A percentile compares a stretch with the other conserved stretches of the same genome.
Conservation (phyloP, 2,113 vertebrate species). For the Nerophis ophidion region DNA sequence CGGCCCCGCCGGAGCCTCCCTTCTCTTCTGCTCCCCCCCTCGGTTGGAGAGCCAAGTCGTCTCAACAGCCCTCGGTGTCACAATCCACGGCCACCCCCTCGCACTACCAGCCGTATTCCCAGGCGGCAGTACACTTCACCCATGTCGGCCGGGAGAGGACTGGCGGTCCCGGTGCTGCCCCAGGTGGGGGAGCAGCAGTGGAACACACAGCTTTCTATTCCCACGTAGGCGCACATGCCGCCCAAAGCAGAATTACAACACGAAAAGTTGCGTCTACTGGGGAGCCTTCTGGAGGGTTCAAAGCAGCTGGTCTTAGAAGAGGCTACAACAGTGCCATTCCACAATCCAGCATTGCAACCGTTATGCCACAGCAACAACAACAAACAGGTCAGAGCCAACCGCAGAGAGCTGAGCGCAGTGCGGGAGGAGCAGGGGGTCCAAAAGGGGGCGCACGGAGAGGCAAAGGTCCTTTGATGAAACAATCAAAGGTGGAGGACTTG, state of each 20-base stretch:
- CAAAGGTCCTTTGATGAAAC: conserved; percentile 85
- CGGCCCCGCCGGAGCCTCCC: conserved; percentile 84
- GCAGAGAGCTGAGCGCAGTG: conserved; percentile 57
- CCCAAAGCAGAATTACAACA: conserved; percentile 69
- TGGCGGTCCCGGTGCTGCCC: conserved; percentile 40
- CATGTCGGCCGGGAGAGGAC: conserved; percentile 64
- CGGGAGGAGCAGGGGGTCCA: conserved; percentile 54
- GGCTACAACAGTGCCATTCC: conserved; percentile 70
- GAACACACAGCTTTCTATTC: conserved; percentile 59
- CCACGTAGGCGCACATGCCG: conserved; percentile 62
- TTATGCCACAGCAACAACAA: conserved; percentile 72
- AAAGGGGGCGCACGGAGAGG: conserved; percentile 73
- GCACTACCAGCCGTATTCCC: conserved; percentile 76
- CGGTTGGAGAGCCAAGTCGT: conserved; percentile 68
- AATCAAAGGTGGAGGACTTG: conserved; percentile 85
- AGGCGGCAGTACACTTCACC: conserved; percentile 53
- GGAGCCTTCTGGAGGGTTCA: conserved; percentile 59
- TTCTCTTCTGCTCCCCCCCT: conserved; percentile 80
- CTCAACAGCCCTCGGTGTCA: conserved; percentile 73
- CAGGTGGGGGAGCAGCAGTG: conserved; percentile 25
- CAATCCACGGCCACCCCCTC: conserved; percentile 69
- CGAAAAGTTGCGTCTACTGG: conserved; percentile 69
- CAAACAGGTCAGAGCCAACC: conserved; percentile 66
- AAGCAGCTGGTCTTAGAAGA: conserved; percentile 65
- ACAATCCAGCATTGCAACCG: conserved; percentile 67